These are phyloP conservation scores for Artemia sinica DNA, from an alignment of 2,888 invertebrate genomes.

Conservation along the genomic window DNA sequence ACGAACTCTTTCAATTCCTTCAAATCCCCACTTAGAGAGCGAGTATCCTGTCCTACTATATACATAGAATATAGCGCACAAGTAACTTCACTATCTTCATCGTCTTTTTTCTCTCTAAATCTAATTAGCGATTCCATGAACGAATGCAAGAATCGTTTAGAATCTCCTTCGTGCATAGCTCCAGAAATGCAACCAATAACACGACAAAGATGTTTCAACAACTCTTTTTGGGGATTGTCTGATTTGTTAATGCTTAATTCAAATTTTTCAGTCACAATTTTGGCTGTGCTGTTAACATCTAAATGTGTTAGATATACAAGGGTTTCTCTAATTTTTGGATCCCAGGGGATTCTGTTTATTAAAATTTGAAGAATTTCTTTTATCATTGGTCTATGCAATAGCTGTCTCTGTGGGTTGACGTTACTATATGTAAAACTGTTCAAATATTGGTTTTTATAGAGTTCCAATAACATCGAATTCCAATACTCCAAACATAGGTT, in stretches of 20 bases:
- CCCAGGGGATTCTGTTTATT: constrained; percentile 98
- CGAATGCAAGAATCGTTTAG: constrained; percentile 92
- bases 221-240: constrained; percentile 99
- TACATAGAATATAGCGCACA: constrained; percentile 99
- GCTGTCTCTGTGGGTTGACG: constrained; percentile 35
- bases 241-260: constrained; percentile 93
- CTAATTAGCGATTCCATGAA: constrained; percentile 95
- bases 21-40: constrained; percentile 98
- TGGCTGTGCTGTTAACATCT: constrained; percentile 90
- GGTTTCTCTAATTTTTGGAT: constrained; percentile 97
- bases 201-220: constrained; percentile 98
- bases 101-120: constrained; percentile 91
- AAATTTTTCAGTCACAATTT: constrained; percentile 95
- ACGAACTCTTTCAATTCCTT: constrained; percentile 99
- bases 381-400: constrained; percentile 58
- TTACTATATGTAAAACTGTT: constrained; percentile 34
- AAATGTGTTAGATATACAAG: constrained; percentile 95
- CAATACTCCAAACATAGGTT: constrained; percentile 99
- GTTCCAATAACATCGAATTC: constrained; percentile 77
- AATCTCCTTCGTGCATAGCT: constrained; percentile 97
- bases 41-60: constrained; percentile 97
- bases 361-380: constrained; percentile 73
- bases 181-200: constrained; percentile 96
- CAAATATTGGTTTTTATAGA: constrained; percentile 73
- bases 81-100: constrained; percentile 99